Evolutionary conservation across 2,888 invertebrate genomes (phyloP), one percentile per base, ranked within the genome.

Genomic region (Yponomeuta cagnagella): DNA sequence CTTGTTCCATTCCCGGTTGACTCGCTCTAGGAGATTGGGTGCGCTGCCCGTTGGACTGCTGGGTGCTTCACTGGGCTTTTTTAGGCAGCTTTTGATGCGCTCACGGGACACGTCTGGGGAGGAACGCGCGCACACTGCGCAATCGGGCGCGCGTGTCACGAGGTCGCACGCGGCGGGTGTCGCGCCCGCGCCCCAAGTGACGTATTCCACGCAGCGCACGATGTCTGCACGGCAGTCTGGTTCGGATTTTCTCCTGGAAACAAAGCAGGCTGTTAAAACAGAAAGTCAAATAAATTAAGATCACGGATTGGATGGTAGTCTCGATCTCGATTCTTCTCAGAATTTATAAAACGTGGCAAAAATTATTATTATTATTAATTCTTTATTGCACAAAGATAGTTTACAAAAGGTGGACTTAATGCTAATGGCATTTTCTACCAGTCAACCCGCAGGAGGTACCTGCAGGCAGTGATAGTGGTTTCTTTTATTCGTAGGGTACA

Each of bases 171-270:
- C 81, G 0, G 87, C 84, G 74, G 79, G 87, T 5, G 86, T 78
- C 58, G 78, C 79, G 52, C 79, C 82, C 48, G 83, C 86, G 70
- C 84, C 71, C 2, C 48, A 68, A 1, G 30, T 37, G 33, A 74
- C 69, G 79, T 90, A 89, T 73, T 92, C 91, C 1, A 91, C 91
- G 78, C 92, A 90, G 52, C 89, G 88, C 69, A 93, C 91, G 74
- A 92, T 92, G 76, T 92, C 92, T 0, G 92, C 90, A 48, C 89
- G 83, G 75, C 86, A 86, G 80, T 90, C 90, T 0, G 87, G 85
- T 31, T 80, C 83, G 1, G 88, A 89, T 69, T 81, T 83, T 71
- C 88, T 77, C 72, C 88, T 87, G 80, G 1, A 73, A 77, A 70
- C 43, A 69, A 70, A 23, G 64, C 30, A 69, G 12, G 15, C 3